Percentiles rank a stretch among this genome's conserved stretches.
phyloP scores from a whole-genome alignment of 2,113 vertebrate species.

The Anas platyrhynchos region DNA sequence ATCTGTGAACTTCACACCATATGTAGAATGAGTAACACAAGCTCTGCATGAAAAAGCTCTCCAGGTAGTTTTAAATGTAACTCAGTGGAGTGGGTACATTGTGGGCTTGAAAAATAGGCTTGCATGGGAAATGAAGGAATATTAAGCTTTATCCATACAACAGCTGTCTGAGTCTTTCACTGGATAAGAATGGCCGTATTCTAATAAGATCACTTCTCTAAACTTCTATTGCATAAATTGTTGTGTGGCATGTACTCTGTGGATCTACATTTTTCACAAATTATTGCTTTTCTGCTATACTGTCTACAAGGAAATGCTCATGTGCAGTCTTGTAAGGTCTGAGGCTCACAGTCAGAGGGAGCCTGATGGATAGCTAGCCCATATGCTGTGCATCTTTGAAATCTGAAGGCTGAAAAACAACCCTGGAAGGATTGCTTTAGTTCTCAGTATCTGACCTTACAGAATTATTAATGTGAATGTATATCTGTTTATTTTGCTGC shows the following conservation, averaged over 20 bases:
- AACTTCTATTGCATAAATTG: not conserved
- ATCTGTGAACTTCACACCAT: constrained; percentile 81
- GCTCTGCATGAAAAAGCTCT: constrained; percentile 50
- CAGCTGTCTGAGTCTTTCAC: constrained; percentile 46
- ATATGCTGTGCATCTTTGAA: constrained; percentile 20
- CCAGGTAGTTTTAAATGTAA: constrained; percentile 63
- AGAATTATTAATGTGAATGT: not conserved
- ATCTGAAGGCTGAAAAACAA: constrained; percentile 28
- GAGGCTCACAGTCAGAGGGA: not conserved
- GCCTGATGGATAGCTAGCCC: not conserved
- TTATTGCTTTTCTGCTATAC: not conserved
- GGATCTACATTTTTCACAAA: constrained; percentile 34
- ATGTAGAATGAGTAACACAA: constrained; percentile 71
- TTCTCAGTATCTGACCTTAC: constrained; percentile 5
- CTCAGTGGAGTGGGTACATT: not conserved
- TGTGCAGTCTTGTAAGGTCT: not conserved
- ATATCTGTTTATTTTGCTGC: not conserved
- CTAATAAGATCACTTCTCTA: constrained; percentile 23
- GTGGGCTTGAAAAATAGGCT: constrained; percentile 8
- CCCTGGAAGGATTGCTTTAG: not conserved
- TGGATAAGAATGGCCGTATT: constrained; percentile 28
- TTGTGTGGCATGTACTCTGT: not conserved
- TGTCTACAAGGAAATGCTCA: not conserved
- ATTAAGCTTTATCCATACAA: constrained; percentile 16
- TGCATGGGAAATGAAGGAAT: constrained; percentile 58